Percentiles rank a stretch among this genome's conserved stretches.
phyloP scores from a whole-genome alignment of 2,797 vertebrate genomes.

The Alectoris magna region DNA sequence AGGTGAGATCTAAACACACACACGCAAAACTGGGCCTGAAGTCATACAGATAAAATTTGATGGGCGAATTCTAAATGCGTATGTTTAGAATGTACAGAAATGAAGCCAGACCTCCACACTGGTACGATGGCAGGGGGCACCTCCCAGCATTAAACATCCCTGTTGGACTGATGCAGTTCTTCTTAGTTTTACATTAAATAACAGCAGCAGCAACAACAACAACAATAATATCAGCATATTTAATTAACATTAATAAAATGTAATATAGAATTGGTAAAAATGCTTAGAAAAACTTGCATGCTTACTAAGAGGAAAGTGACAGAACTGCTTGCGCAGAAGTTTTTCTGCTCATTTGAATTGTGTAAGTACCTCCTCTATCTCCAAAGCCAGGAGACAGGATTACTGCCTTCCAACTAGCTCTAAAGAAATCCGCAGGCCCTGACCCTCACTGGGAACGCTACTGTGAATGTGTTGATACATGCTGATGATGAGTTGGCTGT shows the following conservation, averaged over 20 bases:
- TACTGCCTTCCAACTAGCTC: neutral
- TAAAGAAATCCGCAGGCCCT: slow-evolving; percentile 24
- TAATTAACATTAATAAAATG: neutral
- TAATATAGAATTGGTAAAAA: neutral
- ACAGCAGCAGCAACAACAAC: too few relatives aligned
- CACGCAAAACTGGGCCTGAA: neutral
- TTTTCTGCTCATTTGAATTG: neutral
- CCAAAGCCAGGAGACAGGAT: slow-evolving; percentile 7
- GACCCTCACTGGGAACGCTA: slow-evolving; percentile 21
- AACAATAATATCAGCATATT: neutral
- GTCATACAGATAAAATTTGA: neutral
- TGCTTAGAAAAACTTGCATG: neutral
- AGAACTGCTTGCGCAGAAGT: neutral
- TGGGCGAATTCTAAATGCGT: neutral
- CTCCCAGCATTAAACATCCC: neutral
- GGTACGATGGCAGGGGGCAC: too few relatives aligned
- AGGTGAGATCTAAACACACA: slow-evolving; percentile 14
- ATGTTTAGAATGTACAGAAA: neutral
- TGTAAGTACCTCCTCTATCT: neutral
- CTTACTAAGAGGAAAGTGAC: neutral
- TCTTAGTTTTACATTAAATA: neutral
- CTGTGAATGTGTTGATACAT: neutral
- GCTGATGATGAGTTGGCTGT: neutral
- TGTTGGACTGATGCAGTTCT: neutral
- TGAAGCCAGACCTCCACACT: neutral